phyloP scores from a whole-genome alignment of 2,888 invertebrate genomes.

The Phyllotreta striolata region DNA sequence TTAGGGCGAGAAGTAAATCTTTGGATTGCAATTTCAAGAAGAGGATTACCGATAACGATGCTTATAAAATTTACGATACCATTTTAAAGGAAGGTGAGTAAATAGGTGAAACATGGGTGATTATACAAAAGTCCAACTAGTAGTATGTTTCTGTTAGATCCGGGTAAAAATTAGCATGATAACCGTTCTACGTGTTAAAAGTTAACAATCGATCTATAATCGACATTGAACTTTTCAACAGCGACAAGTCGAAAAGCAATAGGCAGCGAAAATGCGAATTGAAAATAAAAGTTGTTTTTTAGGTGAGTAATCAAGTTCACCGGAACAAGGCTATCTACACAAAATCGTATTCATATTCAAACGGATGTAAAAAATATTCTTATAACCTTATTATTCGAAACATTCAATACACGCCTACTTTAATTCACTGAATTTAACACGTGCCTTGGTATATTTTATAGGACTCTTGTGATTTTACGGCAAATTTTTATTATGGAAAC shows the following conservation, averaged over 20 bases:
- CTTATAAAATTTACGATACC: constrained; percentile 81
- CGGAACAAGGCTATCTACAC: constrained; percentile 14
- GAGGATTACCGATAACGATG: constrained; percentile 75
- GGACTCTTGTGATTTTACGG: too few relatives aligned
- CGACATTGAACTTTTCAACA: too few relatives aligned
- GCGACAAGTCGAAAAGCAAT: too few relatives aligned
- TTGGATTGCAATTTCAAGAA: constrained; percentile 70
- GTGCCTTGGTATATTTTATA: too few relatives aligned
- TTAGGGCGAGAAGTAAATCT: constrained; percentile 80
- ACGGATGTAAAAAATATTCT: constrained; percentile 7
- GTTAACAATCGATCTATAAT: too few relatives aligned
- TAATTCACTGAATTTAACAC: too few relatives aligned
- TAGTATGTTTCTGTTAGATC: background rate
- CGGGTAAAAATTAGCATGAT: background rate
- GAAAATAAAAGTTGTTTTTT: constrained; percentile 15
- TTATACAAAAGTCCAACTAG: background rate
- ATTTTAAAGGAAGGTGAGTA: constrained; percentile 76
- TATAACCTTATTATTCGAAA: background rate
- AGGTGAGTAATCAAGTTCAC: constrained; percentile 7
- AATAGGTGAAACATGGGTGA: too few relatives aligned
- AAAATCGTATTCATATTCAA: constrained; percentile 14
- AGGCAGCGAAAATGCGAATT: too few relatives aligned
- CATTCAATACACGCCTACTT: too few relatives aligned
- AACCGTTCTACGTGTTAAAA: background rate
- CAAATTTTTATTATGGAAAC: too few relatives aligned